Conservation (phyloP, 2,113 vertebrate genomes). For the Pachyramphus minor region DNA sequence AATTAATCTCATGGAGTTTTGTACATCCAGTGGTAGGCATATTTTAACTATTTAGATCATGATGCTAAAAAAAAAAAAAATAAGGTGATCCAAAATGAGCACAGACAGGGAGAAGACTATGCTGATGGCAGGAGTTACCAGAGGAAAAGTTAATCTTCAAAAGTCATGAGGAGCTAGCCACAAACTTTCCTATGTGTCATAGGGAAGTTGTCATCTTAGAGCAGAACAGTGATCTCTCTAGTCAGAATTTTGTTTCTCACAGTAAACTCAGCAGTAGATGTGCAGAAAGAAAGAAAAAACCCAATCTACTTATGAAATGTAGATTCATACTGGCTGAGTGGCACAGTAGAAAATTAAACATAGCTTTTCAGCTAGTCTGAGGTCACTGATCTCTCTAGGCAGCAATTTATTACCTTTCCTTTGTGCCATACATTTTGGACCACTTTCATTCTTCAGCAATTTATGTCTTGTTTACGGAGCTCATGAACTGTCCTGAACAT, state of each 20-base stretch:
- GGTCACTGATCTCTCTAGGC: neutral
- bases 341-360: neutral
- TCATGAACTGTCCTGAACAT: neutral
- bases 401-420: neutral
- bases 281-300: neutral
- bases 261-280: neutral
- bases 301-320: neutral
- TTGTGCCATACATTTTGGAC: neutral
- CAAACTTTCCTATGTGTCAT: neutral
- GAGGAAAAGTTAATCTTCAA: rapidly evolving
- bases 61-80: neutral
- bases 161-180: rapidly evolving
- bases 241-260: neutral
- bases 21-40: neutral
- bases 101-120: rapidly evolving
- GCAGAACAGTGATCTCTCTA: neutral
- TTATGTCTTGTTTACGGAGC: neutral
- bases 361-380: neutral
- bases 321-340: neutral
- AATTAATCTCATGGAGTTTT: neutral
- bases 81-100: neutral
- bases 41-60: neutral
- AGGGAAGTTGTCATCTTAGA: neutral
- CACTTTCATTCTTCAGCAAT: neutral
- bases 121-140: rapidly evolving